Evolutionary conservation across 1,140 invertebrate species (phyloP).

Genomic region (Physella acuta): DNA sequence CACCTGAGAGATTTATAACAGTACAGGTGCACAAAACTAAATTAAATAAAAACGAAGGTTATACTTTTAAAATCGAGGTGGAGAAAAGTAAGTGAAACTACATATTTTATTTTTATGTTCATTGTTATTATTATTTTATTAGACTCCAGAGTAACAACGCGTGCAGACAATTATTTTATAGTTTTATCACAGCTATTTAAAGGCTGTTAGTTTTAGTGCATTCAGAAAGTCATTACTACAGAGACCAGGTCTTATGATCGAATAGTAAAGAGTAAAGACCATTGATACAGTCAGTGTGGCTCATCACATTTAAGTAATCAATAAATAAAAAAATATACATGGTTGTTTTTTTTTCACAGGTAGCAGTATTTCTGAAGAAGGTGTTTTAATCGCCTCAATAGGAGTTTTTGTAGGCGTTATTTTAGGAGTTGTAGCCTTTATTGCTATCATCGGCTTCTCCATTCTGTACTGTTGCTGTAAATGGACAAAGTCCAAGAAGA

Average conservation of each 20-base stretch:
- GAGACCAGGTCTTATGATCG: too few relatives aligned
- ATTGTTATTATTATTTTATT: too few relatives aligned
- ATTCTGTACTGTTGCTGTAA: constrained; percentile 20
- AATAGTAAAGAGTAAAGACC: too few relatives aligned
- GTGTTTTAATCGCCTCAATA: constrained; percentile 16
- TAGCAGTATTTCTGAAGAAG: constrained; percentile 9
- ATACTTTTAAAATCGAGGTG: constrained; percentile 25
- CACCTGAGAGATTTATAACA: constrained; percentile 25
- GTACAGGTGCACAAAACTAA: constrained; percentile 25
- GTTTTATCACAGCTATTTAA: too few relatives aligned
- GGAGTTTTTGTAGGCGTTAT: constrained; percentile 16
- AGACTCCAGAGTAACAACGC: too few relatives aligned
- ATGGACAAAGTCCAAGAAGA: background rate
- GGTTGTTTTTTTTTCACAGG: constrained; percentile 2
- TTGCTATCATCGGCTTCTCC: background rate
- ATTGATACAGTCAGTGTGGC: too few relatives aligned
- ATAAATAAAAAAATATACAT: too few relatives aligned
- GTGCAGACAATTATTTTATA: too few relatives aligned
- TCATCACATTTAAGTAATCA: too few relatives aligned
- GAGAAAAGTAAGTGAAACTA: constrained; percentile 31
- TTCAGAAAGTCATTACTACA: too few relatives aligned
- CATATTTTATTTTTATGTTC: too few relatives aligned
- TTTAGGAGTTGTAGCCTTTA: constrained; percentile 10
- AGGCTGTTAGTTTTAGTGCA: too few relatives aligned
- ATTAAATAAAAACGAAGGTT: constrained; percentile 28